Evolutionary conservation across 1,140 invertebrate species (phyloP).

Genomic region (Philotrypesis tridentata): DNA sequence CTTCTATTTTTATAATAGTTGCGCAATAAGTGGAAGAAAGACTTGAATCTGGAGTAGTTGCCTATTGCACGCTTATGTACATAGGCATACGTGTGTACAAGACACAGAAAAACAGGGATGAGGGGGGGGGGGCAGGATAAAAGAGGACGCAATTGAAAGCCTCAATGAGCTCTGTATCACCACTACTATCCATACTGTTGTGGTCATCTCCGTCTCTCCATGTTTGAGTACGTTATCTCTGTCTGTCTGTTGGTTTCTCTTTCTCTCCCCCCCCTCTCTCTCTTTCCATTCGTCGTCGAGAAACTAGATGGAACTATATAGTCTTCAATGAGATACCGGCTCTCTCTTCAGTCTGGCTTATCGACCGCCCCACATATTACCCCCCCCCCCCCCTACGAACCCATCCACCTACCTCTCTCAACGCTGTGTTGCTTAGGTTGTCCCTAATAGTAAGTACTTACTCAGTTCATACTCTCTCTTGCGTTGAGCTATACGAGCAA

Average conservation of each 20-base stretch:
- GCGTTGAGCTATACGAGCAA: not conserved
- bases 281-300: slow-evolving; percentile 2
- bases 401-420: too few relatives aligned
- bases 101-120: too few relatives aligned
- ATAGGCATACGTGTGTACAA: too few relatives aligned
- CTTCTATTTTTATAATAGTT: too few relatives aligned
- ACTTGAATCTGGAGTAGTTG: too few relatives aligned
- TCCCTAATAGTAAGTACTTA: too few relatives aligned
- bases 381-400: not conserved
- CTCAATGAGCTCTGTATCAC: not conserved
- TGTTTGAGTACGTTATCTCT: not conserved
- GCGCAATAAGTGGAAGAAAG: too few relatives aligned
- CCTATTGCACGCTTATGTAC: too few relatives aligned
- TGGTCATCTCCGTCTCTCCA: not conserved
- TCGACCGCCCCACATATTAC: slow-evolving; percentile 46
- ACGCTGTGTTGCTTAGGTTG: too few relatives aligned
- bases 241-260: not conserved
- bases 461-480: slow-evolving; percentile 6
- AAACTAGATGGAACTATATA: slow-evolving; percentile 29
- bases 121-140: too few relatives aligned
- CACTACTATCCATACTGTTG: not conserved
- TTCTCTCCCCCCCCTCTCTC: not conserved
- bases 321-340: slow-evolving; percentile 34
- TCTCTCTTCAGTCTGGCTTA: slow-evolving; percentile 21
- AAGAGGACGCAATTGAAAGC: not conserved